phyloP scores from a whole-genome alignment of 1,140 invertebrate genomes.

The Aporrectodea caliginosa region DNA sequence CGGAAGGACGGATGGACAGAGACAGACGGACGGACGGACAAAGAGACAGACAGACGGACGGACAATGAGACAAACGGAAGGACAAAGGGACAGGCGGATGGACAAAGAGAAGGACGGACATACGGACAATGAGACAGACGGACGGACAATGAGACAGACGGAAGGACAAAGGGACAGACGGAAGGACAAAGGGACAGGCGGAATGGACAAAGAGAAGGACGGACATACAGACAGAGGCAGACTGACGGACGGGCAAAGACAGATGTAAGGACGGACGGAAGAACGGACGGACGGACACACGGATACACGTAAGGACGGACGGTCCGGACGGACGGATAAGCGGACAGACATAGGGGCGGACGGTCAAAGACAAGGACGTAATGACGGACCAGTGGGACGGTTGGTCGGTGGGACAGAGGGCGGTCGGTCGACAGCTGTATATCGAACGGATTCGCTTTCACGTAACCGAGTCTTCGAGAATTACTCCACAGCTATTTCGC shows the following conservation, averaged over 20 bases:
- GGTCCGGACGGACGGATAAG: constrained; percentile 15
- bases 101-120: not conserved
- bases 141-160: not conserved
- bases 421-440: too few relatives aligned
- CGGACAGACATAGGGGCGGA: constrained; percentile 13
- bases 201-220: not conserved
- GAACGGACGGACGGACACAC: constrained; percentile 9
- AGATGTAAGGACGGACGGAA: constrained; percentile 5
- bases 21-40: too few relatives aligned
- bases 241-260: not conserved
- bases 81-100: not conserved
- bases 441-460: too few relatives aligned
- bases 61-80: not conserved
- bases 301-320: constrained; percentile 5
- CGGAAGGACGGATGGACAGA: too few relatives aligned
- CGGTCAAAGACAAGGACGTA: not conserved
- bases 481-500: too few relatives aligned
- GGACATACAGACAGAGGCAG: not conserved
- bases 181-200: too few relatives aligned
- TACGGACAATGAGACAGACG: not conserved
- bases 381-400: not conserved
- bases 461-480: too few relatives aligned
- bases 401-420: not conserved
- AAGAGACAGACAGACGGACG: too few relatives aligned
- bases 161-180: too few relatives aligned